phyloP scores from a whole-genome alignment of 2,888 invertebrate species.

The Cheilosia pagana region DNA sequence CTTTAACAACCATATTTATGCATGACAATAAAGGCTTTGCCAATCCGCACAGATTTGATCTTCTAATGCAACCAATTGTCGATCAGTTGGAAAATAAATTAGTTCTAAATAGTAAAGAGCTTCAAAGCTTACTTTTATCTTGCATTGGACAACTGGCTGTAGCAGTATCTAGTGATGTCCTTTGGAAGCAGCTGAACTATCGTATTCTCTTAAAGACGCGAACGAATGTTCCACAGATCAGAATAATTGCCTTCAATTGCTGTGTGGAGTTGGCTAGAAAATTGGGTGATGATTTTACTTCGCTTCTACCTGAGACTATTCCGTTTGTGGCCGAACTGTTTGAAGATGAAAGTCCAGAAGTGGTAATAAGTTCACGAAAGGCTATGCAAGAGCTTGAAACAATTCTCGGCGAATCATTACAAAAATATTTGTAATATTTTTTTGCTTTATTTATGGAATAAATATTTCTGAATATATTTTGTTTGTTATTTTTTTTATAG shows the following conservation, averaged over 20 bases:
- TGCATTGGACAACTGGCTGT: constrained; percentile 93
- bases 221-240: constrained; percentile 89
- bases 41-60: constrained; percentile 92
- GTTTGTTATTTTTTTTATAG: no score
- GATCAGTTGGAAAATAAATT: constrained; percentile 92
- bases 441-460: no score
- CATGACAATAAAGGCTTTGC: constrained; percentile 93
- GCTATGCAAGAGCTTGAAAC: constrained; percentile 93
- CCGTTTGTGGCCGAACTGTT: constrained; percentile 96
- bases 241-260: constrained; percentile 89
- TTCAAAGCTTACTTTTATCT: constrained; percentile 88
- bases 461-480: no score
- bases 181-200: constrained; percentile 96
- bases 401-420: constrained; percentile 94
- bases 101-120: constrained; percentile 84
- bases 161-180: constrained; percentile 91
- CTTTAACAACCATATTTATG: constrained; percentile 90
- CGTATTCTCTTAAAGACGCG: constrained; percentile 95
- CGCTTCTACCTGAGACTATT: constrained; percentile 95
- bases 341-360: constrained; percentile 93
- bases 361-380: constrained; percentile 91
- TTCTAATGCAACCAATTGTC: constrained; percentile 93
- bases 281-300: constrained; percentile 94
- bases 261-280: constrained; percentile 92
- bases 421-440: constrained; percentile 90